phyloP scores from a whole-genome alignment of 2,797 vertebrate genomes.

The Meda fulgida region DNA sequence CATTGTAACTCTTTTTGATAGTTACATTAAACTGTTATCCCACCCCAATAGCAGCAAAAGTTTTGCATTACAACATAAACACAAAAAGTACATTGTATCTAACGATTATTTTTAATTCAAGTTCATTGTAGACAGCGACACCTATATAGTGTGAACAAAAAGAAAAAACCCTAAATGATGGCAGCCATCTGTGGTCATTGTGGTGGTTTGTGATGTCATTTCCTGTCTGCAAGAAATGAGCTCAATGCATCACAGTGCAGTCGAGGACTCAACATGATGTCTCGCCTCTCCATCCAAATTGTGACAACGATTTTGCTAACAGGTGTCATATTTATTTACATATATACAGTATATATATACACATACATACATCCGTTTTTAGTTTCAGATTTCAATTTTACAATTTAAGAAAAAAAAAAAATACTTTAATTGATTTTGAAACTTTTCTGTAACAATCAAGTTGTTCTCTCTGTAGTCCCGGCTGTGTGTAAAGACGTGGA shows the following conservation, averaged over 20 bases:
- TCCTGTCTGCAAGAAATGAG: neutral
- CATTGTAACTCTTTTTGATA: neutral
- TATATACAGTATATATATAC: too few relatives aligned
- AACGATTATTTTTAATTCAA: neutral
- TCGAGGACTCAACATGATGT: conserved; percentile 15
- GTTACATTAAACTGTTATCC: neutral
- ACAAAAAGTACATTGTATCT: neutral
- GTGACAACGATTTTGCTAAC: neutral
- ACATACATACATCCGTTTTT: neutral
- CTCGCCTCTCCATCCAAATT: neutral
- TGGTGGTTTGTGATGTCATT: conserved; percentile 47
- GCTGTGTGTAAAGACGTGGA: neutral
- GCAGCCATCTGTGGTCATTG: neutral
- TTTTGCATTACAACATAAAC: neutral
- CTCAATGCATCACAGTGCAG: neutral
- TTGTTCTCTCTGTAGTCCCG: neutral
- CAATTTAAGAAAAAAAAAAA: neutral
- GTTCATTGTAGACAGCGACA: neutral
- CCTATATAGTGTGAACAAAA: neutral
- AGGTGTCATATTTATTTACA: neutral
- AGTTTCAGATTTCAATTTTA: neutral
- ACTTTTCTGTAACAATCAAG: neutral
- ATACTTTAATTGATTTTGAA: neutral
- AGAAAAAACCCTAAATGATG: neutral
- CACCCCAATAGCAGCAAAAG: neutral